Evolutionary conservation across 2,888 invertebrate genomes (phyloP), one percentile per base, ranked within the genome.

Genomic region (Cosmia trapezina): DNA sequence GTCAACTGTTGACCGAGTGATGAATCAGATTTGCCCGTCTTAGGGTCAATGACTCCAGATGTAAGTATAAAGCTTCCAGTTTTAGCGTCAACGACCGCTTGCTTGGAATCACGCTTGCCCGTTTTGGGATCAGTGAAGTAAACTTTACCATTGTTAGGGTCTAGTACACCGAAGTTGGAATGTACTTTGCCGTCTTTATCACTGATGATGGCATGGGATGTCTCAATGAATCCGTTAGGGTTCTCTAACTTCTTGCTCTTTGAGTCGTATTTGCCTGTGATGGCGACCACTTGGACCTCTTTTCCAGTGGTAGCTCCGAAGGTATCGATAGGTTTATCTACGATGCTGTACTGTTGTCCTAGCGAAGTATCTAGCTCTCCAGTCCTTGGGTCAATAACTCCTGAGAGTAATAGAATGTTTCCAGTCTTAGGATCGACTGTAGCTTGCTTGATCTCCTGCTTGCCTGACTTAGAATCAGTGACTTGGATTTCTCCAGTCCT

Each of bases 161-260:
- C 97, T 22, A 97, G 93, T 94, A 97, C 83, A 94, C 97, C 93
- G 96, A 97, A 91, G 96, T 97, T 93, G 88, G 97, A 87, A 88
- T 97, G 97, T 82, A 97, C 97, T 94, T 97, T 97, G 76, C 97
- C 97, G 57, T 97, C 97, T 93, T 97, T 97, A 81, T 97, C 97
- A 84, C 97, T 97, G 79, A 97, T 97, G 84, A 97, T 95, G 73
- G 94, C 94, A 89, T 94, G 93, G 1, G 96, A 96, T 2, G 94
- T 94, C 84, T 96, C 97, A 49, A 97, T 92, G 62, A 95, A 96
- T 33, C 97, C 97, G 65, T 96, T 96, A 12, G 97, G 96, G 80
- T 96, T 94, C 79, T 97, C 97, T 14, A 97, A 89, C 87, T 96
- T 96, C 70, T 97, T 97, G 57, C 94, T 96, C 89, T 97, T 97